Conservation (phyloP, 1,140 invertebrate species). For the Rhynchophorus ferrugineus region DNA sequence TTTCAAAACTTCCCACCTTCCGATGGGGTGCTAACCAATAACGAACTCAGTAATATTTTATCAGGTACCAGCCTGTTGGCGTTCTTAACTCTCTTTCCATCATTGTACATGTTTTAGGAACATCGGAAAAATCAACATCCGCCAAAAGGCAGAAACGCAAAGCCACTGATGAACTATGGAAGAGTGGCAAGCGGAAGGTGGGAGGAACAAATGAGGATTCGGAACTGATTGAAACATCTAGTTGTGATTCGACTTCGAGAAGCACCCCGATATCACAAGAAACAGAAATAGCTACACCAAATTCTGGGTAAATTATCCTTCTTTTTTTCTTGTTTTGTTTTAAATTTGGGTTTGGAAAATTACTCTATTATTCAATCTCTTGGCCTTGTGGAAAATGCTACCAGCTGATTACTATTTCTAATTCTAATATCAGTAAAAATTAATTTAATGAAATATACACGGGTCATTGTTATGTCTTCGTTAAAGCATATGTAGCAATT, state of each 20-base stretch:
- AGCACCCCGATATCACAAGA: constrained; percentile 49
- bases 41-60: constrained; percentile 36
- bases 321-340: background rate
- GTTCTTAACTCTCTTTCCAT: background rate
- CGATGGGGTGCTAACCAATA: constrained; percentile 32
- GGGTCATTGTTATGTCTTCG: too few species aligned
- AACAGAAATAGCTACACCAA: constrained; percentile 45
- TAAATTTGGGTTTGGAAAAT: background rate
- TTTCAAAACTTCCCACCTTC: constrained; percentile 36
- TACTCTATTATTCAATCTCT: too few species aligned
- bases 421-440: too few species aligned
- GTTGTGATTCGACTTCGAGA: constrained; percentile 54
- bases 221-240: constrained; percentile 53
- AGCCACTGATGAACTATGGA: constrained; percentile 45
- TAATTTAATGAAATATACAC: too few species aligned
- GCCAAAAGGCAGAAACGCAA: constrained; percentile 43
- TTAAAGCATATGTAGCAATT: too few species aligned
- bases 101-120: background rate
- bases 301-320: constrained; percentile 39
- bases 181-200: constrained; percentile 46
- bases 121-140: constrained; percentile 23
- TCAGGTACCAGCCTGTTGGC: constrained; percentile 19
- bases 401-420: too few species aligned
- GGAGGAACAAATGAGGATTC: constrained; percentile 43
- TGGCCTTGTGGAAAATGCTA: too few species aligned